A percentile compares a stretch with the other conserved stretches of the same genome.
Conservation (phyloP, 2,797 vertebrate genomes). For the Centroberyx gerrardi region DNA sequence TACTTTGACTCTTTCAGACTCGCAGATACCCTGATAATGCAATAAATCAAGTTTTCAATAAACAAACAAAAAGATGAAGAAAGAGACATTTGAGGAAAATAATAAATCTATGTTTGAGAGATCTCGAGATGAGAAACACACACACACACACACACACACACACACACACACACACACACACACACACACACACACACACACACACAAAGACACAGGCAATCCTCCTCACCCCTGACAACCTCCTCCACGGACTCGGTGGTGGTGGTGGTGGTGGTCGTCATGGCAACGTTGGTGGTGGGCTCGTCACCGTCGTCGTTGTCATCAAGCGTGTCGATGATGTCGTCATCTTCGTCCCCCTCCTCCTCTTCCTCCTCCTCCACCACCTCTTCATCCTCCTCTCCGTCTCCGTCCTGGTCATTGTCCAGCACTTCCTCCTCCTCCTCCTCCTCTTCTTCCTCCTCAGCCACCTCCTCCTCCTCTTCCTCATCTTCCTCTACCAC, state of each 20-base stretch:
- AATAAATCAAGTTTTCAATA: too few species aligned
- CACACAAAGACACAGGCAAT: not conserved
- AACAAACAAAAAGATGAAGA: too few species aligned
- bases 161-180: not conserved
- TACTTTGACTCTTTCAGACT: too few species aligned
- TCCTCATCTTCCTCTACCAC: slow-evolving; percentile 87
- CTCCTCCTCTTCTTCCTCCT: slow-evolving; percentile 74
- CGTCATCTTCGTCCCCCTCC: slow-evolving; percentile 84
- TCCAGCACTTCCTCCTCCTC: slow-evolving; percentile 81
- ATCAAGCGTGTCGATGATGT: slow-evolving; percentile 81
- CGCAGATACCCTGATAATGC: too few species aligned
- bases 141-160: not conserved
- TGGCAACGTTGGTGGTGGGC: slow-evolving; percentile 91
- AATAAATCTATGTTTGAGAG: too few species aligned
- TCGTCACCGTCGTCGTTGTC: slow-evolving; percentile 88
- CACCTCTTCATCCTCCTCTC: slow-evolving; percentile 87
- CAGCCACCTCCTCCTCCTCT: slow-evolving; percentile 83
- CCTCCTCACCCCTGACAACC: slow-evolving; percentile 92
- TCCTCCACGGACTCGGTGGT: slow-evolving; percentile 98
- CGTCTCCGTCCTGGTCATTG: slow-evolving; percentile 84
- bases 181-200: not conserved
- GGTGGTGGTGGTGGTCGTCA: slow-evolving; percentile 91
- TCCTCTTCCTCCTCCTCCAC: slow-evolving; percentile 84
- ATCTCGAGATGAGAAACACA: not conserved
- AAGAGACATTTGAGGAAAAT: too few species aligned